A percentile compares a stretch with the other conserved stretches of the same genome.
These are phyloP conservation scores for Seriola rivoliana DNA, from an alignment of 2,113 vertebrate species.

Conservation along the genomic window DNA sequence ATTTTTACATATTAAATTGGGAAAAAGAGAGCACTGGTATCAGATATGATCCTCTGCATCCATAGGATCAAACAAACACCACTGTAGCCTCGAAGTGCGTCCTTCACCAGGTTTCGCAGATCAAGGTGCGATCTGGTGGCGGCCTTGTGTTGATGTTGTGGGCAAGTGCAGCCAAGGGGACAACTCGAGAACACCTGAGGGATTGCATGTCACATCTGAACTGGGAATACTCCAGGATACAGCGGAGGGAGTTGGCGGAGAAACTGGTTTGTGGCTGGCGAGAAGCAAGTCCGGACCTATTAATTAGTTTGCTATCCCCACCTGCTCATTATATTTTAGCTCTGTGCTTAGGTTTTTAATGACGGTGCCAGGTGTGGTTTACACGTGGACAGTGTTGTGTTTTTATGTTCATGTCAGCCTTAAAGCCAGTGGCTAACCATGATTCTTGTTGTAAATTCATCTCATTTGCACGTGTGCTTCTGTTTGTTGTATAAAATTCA, in stretches of 20 bases:
- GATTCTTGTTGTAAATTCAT: neutral
- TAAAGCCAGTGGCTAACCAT: neutral
- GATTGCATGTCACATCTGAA: neutral
- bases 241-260: neutral
- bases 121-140: too few species aligned
- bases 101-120: too few species aligned
- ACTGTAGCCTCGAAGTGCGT: too few species aligned
- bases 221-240: neutral
- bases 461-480: constrained; percentile 19
- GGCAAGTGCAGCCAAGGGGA: neutral
- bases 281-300: neutral
- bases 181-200: neutral
- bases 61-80: too few species aligned
- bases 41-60: too few species aligned
- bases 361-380: neutral
- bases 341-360: neutral
- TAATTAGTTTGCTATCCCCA: neutral
- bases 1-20: too few species aligned
- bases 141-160: too few species aligned
- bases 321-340: constrained; percentile 4
- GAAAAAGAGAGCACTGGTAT: too few species aligned
- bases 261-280: neutral
- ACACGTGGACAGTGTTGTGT: too few species aligned
- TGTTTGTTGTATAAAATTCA: neutral
- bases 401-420: neutral